These are phyloP conservation scores for Acrocephalus kingi DNA, from an alignment of 2,113 vertebrate species.

Conservation along the genomic window DNA sequence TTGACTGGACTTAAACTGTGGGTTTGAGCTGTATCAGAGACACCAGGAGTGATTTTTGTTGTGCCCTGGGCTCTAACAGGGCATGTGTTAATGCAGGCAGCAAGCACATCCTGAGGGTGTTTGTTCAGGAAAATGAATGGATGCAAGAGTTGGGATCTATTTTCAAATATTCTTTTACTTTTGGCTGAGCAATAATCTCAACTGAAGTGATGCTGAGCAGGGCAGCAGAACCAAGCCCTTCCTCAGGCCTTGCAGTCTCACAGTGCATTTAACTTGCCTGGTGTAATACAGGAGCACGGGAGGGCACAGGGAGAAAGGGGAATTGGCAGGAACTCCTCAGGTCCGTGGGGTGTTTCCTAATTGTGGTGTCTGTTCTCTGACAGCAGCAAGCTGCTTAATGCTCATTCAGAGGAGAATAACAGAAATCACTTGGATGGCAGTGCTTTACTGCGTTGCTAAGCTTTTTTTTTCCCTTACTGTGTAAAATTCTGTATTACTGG, in stretches of 20 bases:
- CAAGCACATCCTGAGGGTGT: background rate
- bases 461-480: background rate
- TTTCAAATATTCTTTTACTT: background rate
- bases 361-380: background rate
- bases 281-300: background rate
- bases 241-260: background rate
- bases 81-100: background rate
- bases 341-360: background rate
- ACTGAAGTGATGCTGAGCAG: background rate
- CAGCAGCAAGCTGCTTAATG: background rate
- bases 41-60: background rate
- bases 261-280: background rate
- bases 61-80: background rate
- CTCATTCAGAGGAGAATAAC: background rate
- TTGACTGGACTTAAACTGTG: background rate
- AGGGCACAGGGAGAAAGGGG: background rate
- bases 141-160: rapidly evolving
- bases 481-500: background rate
- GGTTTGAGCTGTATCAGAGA: background rate
- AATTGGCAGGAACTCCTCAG: background rate
- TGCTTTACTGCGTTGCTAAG: background rate
- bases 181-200: background rate
- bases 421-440: background rate
- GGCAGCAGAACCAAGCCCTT: background rate
- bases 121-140: background rate